phyloP scores from a whole-genome alignment of 2,888 invertebrate genomes.

The Chrysodeixis includens region DNA sequence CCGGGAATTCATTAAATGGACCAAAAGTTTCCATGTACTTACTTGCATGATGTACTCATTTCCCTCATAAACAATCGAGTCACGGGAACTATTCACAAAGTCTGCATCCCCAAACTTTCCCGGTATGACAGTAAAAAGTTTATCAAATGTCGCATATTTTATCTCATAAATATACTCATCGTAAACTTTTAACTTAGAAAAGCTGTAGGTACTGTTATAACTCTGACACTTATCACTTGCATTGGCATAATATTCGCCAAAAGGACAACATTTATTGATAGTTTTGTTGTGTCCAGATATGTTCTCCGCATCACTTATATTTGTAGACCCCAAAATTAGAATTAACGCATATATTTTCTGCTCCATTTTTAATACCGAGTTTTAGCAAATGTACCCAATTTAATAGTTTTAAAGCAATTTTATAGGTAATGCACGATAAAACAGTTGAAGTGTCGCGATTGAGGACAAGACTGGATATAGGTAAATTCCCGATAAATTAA shows the following conservation, averaged over 20 bases:
- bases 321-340: not conserved
- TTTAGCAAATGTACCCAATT: not conserved
- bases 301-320: not conserved
- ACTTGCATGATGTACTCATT: too few relatives aligned
- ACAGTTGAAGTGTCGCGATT: not conserved
- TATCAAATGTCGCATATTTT: conserved; percentile 15
- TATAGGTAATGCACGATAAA: too few relatives aligned
- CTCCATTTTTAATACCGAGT: conserved; percentile 3
- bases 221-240: rapidly evolving
- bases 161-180: not conserved
- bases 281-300: not conserved
- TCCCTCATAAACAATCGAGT: too few relatives aligned
- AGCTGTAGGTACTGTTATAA: not conserved
- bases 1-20: too few relatives aligned
- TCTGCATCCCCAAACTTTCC: conserved; percentile 14
- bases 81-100: too few relatives aligned
- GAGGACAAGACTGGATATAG: too few relatives aligned
- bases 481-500: too few relatives aligned
- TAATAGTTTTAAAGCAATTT: not conserved
- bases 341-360: not conserved
- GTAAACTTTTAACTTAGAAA: conserved; percentile 18
- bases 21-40: too few relatives aligned
- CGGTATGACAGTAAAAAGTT: conserved; percentile 21
- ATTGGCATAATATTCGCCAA: not conserved
- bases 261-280: conserved; percentile 18